These are phyloP conservation scores for Dissostichus mawsoni DNA, from an alignment of 2,113 vertebrate genomes.

Conservation along the genomic window DNA sequence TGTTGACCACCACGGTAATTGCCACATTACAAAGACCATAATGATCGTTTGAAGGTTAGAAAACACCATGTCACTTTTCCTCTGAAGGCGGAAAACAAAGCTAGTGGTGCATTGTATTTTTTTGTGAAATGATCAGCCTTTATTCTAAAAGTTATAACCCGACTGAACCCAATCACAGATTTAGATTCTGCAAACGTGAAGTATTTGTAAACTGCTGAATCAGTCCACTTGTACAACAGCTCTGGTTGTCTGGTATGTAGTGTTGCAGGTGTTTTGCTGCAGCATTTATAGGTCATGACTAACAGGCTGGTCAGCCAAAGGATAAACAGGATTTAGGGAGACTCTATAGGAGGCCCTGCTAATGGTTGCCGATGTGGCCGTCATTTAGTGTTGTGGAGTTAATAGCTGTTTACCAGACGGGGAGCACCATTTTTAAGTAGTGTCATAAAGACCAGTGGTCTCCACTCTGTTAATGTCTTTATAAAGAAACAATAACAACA, in stretches of 20 bases:
- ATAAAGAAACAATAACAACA: conserved; percentile 76
- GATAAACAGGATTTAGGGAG: conserved; percentile 67
- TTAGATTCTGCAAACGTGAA: not conserved
- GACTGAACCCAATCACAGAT: not conserved
- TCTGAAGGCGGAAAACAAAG: conserved; percentile 56
- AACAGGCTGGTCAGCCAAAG: conserved; percentile 52
- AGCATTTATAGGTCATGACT: conserved; percentile 71
- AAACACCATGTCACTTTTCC: conserved; percentile 54
- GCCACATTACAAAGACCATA: conserved; percentile 70
- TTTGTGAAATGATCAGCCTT: not conserved
- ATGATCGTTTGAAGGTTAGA: conserved; percentile 59
- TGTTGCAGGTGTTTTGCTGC: conserved; percentile 56
- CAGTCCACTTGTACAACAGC: conserved; percentile 19
- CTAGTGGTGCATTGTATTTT: not conserved
- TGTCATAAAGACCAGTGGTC: conserved; percentile 70
- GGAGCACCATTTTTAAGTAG: conserved; percentile 54
- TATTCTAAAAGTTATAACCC: not conserved
- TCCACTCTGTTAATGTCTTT: conserved; percentile 65
- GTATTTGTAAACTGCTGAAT: conserved; percentile 52
- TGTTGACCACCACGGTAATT: conserved; percentile 67
- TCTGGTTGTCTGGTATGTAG: conserved; percentile 25
- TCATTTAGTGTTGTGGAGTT: conserved; percentile 70
- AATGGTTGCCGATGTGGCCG: conserved; percentile 50
- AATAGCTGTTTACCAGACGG: conserved; percentile 79
- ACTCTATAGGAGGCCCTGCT: conserved; percentile 60